Percentiles rank a stretch among this genome's conserved stretches.
Conservation (phyloP, 2,888 invertebrate genomes). For the Pterostichus madidus region DNA sequence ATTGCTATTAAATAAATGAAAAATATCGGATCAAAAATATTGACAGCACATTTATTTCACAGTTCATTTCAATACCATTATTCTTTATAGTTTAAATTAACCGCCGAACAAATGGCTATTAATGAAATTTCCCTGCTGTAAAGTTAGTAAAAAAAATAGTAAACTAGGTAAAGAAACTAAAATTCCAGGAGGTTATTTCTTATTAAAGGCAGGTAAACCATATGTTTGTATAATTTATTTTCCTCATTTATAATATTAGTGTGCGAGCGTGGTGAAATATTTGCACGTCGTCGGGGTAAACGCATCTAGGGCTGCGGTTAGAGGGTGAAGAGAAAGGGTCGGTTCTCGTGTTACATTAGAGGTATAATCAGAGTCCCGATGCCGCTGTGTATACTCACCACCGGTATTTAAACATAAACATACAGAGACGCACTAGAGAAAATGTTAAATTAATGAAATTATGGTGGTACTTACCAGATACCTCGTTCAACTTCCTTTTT, state of each 20-base stretch:
- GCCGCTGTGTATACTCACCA: conserved; percentile 47
- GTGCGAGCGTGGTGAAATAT: conserved; percentile 17
- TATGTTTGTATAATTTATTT: conserved; percentile 36
- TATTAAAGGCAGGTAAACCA: conserved; percentile 16
- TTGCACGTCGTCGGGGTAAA: conserved; percentile 7
- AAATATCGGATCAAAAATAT: too few relatives aligned
- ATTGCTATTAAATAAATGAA: too few relatives aligned
- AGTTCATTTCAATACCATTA: too few relatives aligned
- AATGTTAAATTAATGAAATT: not conserved
- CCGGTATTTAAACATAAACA: conserved; percentile 47
- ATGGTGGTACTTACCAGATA: not conserved
- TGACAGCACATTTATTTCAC: too few relatives aligned
- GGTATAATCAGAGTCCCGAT: conserved; percentile 51
- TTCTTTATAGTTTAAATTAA: too few relatives aligned
- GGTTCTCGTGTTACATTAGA: conserved; percentile 52
- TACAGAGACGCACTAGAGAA: not conserved
- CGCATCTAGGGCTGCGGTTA: conserved; percentile 12
- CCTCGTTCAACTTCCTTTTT: not conserved
- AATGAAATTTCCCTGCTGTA: too few relatives aligned
- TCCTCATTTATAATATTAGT: conserved; percentile 53
- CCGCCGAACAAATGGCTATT: too few relatives aligned
- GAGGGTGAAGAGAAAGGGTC: conserved; percentile 1
- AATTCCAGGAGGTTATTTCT: not conserved
- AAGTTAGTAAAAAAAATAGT: too few relatives aligned
- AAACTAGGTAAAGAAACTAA: too few relatives aligned